Evolutionary conservation across 2,888 invertebrate genomes (phyloP), one percentile per base, ranked within the genome.

Genomic region (Drosophila mayaguana): DNA sequence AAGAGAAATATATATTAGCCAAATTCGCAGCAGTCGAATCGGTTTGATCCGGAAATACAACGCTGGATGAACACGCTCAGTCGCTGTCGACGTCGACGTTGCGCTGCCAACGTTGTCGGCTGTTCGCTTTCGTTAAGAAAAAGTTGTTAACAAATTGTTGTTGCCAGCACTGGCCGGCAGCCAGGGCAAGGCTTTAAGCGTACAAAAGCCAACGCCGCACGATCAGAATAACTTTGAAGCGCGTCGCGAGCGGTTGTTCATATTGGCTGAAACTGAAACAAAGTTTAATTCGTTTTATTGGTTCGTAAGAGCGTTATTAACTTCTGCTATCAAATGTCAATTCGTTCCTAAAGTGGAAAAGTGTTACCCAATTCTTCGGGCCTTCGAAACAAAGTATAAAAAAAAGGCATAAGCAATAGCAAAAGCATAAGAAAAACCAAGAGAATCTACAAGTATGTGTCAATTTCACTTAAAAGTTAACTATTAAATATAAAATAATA

Each of bases 181-280:
- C 68, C 72, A 78, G 78, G 61, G 75, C 53, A 78, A 90, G 87
- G 90, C 89, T 91, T 90, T 87, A 85, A 89, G 85, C 85, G 81
- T 67, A 81, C 72, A 73, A 83, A 72, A 83, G 79, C 75, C 77
- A 72, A 80, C 75, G 75, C 75, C 68, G 63, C 69, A 77, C 87
- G 90, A 90, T 91, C 91, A 91, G 91, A 91, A 91, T 86, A 78
- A 91, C 82, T 91, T 91, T 83, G 80, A 78, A 91, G 87, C 84
- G 91, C 83, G 86, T 80, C 81, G 91, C 85, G 90, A 83, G 82
- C 88, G 88, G 91, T 87, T 56, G 81, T 76, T 75, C 25, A 60
- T 67, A 34, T 56, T 72, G 68, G 51, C 48, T 66, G 28, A 28
- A 56, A 63, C 66, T 72, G 48, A 65, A 68, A 40, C 7, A 28